These are phyloP conservation scores for Nomada ferruginata DNA, from an alignment of 2,888 invertebrate genomes.

Conservation along the genomic window DNA sequence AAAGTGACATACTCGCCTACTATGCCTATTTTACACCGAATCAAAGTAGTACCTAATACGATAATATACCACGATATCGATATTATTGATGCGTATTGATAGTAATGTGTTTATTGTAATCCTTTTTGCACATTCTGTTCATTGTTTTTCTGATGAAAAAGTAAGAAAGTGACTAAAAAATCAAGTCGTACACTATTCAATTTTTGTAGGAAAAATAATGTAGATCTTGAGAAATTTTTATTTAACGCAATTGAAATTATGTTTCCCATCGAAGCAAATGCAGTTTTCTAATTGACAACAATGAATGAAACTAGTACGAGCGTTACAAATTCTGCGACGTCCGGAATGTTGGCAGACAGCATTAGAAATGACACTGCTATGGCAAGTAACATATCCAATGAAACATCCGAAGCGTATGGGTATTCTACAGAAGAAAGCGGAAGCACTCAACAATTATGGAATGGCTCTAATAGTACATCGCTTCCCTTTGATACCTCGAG, in stretches of 20 bases:
- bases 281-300: conserved; percentile 14
- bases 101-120: conserved; percentile 20
- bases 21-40: conserved; percentile 18
- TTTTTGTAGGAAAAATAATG: conserved; percentile 15
- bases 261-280: conserved; percentile 6
- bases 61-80: conserved; percentile 9
- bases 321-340: conserved; percentile 44
- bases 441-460: conserved; percentile 59
- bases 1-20: conserved; percentile 24
- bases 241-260: conserved; percentile 15
- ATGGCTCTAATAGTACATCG: conserved; percentile 59
- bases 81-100: conserved; percentile 9
- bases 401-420: conserved; percentile 60
- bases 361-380: conserved; percentile 50
- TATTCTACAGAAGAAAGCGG: conserved; percentile 61
- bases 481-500: conserved; percentile 64
- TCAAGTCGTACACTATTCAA: neutral
- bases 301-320: conserved; percentile 52
- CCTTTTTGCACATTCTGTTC: conserved; percentile 27
- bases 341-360: conserved; percentile 45
- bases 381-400: conserved; percentile 60
- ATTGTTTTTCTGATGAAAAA: conserved; percentile 13
- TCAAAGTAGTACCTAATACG: conserved; percentile 7
- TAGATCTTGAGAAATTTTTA: neutral
- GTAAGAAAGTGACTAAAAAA: conserved; percentile 6